A percentile compares a stretch with the other conserved stretches of the same genome.
These are phyloP conservation scores for Anoplopoma fimbria DNA, from an alignment of 2,113 vertebrate species.

Conservation along the genomic window DNA sequence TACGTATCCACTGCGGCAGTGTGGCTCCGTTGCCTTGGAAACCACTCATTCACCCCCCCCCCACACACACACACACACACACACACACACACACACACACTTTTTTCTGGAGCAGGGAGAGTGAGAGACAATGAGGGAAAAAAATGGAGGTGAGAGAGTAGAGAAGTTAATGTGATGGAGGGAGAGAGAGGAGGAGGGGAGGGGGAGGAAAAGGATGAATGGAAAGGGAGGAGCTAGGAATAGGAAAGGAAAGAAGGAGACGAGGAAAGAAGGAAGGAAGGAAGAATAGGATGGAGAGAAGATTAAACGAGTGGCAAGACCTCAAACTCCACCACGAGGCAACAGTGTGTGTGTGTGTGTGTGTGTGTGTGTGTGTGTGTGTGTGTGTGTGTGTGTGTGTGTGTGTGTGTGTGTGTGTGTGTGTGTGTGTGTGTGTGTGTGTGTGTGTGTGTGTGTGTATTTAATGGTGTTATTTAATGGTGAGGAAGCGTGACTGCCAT, in stretches of 20 bases:
- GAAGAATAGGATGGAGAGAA: neutral
- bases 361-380: conserved; percentile 46
- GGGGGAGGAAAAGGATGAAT: neutral
- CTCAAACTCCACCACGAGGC: conserved; percentile 14
- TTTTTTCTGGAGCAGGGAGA: neutral
- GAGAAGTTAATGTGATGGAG: neutral
- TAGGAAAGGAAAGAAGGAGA: neutral
- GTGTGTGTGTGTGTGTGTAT: conserved; percentile 40
- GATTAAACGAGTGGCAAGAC: conserved; percentile 53
- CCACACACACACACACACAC: neutral
- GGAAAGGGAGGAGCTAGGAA: neutral
- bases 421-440: conserved; percentile 49
- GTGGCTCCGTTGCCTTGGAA: conserved; percentile 89
- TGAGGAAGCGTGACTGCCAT: conserved; percentile 60
- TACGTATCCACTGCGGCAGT: conserved; percentile 86
- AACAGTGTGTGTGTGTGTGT: conserved; percentile 49
- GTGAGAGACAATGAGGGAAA: neutral
- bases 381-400: conserved; percentile 41
- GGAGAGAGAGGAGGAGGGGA: neutral
- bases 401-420: conserved; percentile 44
- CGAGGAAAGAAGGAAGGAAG: neutral
- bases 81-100: neutral
- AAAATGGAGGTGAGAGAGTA: neutral
- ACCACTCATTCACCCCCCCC: conserved; percentile 82
- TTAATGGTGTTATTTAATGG: conserved; percentile 70